phyloP scores from a whole-genome alignment of 2,888 invertebrate genomes.

The Eristalinus aeneus region DNA sequence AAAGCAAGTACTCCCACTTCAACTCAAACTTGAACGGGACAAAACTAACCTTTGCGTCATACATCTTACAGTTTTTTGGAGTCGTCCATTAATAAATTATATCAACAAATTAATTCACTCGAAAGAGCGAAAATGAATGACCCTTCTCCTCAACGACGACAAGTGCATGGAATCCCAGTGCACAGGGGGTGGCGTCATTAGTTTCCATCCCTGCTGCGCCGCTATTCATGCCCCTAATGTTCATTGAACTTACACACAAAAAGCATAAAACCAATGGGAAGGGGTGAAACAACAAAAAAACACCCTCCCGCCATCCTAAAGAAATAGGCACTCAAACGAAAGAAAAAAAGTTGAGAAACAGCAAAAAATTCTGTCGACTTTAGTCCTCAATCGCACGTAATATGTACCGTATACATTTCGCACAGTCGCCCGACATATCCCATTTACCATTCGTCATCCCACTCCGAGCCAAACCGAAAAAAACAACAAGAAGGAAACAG shows the following conservation, averaged over 20 bases:
- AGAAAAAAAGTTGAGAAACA: constrained; percentile 41
- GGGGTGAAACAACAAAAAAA: neutral
- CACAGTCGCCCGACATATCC: constrained; percentile 31
- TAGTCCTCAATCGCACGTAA: constrained; percentile 65
- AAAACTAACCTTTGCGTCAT: neutral
- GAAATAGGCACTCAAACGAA: constrained; percentile 67
- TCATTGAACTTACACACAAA: constrained; percentile 61
- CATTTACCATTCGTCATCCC: constrained; percentile 25
- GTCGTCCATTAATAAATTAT: constrained; percentile 22
- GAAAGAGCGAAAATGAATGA: constrained; percentile 41
- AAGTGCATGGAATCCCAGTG: constrained; percentile 28
- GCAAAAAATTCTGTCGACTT: constrained; percentile 49
- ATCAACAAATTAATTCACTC: constrained; percentile 64
- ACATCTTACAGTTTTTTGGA: neutral
- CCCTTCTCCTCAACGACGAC: constrained; percentile 45
- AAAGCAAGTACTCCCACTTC: neutral
- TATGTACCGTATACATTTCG: constrained; percentile 47
- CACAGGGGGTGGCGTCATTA: constrained; percentile 45
- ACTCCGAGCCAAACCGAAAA: neutral
- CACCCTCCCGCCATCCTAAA: constrained; percentile 35
- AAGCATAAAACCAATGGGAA: constrained; percentile 1
- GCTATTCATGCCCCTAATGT: constrained; percentile 58
- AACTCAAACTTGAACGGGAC: neutral
- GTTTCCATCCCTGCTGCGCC: constrained; percentile 46
- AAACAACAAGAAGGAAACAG: constrained; percentile 12